Conservation (phyloP, 1,140 invertebrate species). For the Eumeta japonica region DNA sequence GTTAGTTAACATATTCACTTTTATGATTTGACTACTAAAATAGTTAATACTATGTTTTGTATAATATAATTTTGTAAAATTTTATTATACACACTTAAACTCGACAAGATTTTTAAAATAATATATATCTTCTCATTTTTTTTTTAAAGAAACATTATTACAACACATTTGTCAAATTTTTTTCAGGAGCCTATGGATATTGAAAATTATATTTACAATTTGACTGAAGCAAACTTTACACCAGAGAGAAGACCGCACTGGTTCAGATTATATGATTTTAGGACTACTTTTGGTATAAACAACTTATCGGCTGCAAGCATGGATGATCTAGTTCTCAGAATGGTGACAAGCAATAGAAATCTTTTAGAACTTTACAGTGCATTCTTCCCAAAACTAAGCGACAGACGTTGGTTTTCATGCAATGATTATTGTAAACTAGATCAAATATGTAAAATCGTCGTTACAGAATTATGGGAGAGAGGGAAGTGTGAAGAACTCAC, state of each 20-base stretch:
- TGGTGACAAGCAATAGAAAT: conserved; percentile 42
- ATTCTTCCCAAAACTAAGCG: conserved; percentile 60
- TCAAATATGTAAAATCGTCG: conserved; percentile 60
- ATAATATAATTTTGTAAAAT: too few species aligned
- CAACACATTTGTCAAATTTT: too few species aligned
- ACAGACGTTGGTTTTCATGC: conserved; percentile 50
- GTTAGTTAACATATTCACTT: too few species aligned
- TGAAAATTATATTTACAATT: conserved; percentile 74
- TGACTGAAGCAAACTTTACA: conserved; percentile 72
- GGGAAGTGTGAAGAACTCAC: conserved; percentile 58
- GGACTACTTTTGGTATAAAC: conserved; percentile 60
- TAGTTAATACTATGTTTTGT: too few species aligned
- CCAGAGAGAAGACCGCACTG: conserved; percentile 60
- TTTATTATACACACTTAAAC: too few species aligned
- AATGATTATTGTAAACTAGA: conserved; percentile 59
- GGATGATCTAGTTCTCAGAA: conserved; percentile 50
- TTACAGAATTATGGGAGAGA: conserved; percentile 56
- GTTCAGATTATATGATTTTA: conserved; percentile 70
- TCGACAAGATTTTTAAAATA: too few species aligned
- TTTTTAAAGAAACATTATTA: too few species aligned
- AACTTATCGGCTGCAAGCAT: conserved; percentile 52
- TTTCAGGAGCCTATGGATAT: conserved; percentile 68
- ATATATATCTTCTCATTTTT: too few species aligned
- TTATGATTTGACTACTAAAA: too few species aligned
- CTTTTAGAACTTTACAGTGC: conserved; percentile 48